phyloP scores from a whole-genome alignment of 2,797 vertebrate genomes.

The Scyliorhinus canicula region DNA sequence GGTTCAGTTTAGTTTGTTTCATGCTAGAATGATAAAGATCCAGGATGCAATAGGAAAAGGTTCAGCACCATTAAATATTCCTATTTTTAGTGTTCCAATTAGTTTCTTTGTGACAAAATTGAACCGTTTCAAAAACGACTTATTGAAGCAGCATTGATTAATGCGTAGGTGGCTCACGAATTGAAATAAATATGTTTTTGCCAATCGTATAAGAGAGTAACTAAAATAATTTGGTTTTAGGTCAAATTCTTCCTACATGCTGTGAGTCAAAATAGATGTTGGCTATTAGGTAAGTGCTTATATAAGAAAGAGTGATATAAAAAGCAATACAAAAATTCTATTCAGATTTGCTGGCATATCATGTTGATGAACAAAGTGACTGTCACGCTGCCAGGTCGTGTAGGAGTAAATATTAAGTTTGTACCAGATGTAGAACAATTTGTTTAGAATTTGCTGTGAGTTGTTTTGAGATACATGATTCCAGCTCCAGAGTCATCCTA shows the following conservation, averaged over 20 bases:
- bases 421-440: not conserved
- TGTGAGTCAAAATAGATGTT: not conserved
- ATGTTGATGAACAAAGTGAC: not conserved
- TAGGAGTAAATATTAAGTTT: not conserved
- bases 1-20: not conserved
- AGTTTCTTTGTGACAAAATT: not conserved
- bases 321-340: not conserved
- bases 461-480: not conserved
- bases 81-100: not conserved
- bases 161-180: not conserved
- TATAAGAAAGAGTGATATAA: not conserved
- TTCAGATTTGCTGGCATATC: not conserved
- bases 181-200: not conserved
- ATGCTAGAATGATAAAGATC: not conserved
- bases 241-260: not conserved
- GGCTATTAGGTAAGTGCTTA: not conserved
- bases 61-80: not conserved
- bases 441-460: not conserved
- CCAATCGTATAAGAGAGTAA: not conserved
- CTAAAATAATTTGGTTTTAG: not conserved
- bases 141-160: constrained; percentile 22
- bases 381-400: not conserved
- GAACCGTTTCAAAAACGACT: not conserved
- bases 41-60: not conserved
- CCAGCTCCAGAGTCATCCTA: not conserved